Conservation (phyloP, 1,140 invertebrate genomes). For the Temnothorax longispinosus region DNA sequence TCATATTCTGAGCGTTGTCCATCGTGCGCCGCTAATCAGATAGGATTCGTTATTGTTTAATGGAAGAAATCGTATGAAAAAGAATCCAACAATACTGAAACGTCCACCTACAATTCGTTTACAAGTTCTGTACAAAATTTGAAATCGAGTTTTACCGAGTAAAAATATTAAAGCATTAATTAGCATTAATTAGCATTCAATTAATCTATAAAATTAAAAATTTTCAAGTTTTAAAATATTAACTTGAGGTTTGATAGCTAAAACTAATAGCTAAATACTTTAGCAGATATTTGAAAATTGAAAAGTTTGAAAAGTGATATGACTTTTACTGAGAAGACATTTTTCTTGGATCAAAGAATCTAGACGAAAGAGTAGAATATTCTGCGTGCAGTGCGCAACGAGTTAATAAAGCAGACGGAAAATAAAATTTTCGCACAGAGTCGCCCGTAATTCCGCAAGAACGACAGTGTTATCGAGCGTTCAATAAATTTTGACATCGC, state of each 20-base stretch:
- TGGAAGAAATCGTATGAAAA: not conserved
- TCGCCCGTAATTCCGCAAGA: not conserved
- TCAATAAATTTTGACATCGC: constrained; percentile 16
- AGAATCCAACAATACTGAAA: not conserved
- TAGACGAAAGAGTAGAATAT: not conserved
- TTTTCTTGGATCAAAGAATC: too few species aligned
- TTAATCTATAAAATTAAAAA: not conserved
- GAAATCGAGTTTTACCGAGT: not conserved
- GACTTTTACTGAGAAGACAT: not conserved
- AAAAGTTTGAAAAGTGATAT: not conserved
- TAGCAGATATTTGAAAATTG: not conserved
- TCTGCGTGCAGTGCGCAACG: not conserved
- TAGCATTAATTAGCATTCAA: not conserved
- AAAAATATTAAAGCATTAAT: not conserved
- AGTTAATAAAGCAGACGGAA: not conserved
- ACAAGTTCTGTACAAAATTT: not conserved
- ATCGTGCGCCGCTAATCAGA: not conserved
- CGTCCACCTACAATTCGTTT: not conserved
- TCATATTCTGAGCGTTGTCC: not conserved
- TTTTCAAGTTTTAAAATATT: not conserved
- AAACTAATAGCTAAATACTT: not conserved
- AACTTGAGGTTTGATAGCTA: not conserved
- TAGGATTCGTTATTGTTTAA: not conserved
- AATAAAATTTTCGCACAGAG: not conserved
- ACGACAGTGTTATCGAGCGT: constrained; percentile 1